Conservation (phyloP, 2,113 vertebrate genomes). For the Dasyprocta punctata region DNA sequence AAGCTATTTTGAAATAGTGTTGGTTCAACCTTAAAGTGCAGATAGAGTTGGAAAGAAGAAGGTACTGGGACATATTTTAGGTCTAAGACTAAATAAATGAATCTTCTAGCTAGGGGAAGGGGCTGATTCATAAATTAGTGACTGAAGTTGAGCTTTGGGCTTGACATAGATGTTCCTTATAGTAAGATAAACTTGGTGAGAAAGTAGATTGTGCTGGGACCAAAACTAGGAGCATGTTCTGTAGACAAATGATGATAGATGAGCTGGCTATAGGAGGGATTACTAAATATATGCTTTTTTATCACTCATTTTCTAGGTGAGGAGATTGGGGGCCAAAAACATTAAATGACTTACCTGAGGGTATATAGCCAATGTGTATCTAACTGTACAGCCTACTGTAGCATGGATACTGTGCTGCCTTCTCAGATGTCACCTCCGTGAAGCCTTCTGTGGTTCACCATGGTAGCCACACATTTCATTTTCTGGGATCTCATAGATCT, state of each 20-base stretch:
- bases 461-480: background rate
- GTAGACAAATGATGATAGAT: background rate
- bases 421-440: background rate
- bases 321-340: background rate
- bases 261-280: background rate
- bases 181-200: background rate
- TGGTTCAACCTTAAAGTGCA: background rate
- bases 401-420: background rate
- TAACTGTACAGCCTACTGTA: background rate
- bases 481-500: background rate
- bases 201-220: background rate
- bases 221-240: background rate
- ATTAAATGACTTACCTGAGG: background rate
- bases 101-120: background rate
- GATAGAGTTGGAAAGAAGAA: background rate
- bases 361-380: background rate
- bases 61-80: background rate
- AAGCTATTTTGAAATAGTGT: background rate
- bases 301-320: background rate
- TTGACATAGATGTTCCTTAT: background rate
- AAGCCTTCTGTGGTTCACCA: background rate
- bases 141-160: background rate
- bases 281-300: background rate
- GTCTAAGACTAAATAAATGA: background rate
- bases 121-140: background rate